A percentile compares a stretch with the other conserved stretches of the same genome.
phyloP scores from a whole-genome alignment of 1,140 invertebrate species.

The Philopotamus ludificatus region DNA sequence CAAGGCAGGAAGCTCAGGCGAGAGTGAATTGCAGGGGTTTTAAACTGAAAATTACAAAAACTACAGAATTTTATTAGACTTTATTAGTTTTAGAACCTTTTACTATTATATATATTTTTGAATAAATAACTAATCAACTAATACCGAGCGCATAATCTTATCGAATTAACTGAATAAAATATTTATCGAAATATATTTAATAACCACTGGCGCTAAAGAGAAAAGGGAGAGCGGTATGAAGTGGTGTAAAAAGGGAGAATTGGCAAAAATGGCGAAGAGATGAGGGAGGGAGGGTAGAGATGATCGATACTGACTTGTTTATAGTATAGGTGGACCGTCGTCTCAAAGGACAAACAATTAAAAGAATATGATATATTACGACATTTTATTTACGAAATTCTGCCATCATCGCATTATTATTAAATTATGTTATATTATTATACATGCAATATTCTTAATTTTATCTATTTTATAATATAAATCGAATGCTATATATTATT shows the following conservation, averaged over 20 bases:
- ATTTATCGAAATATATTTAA: not conserved
- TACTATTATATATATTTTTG: no score
- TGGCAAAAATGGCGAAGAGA: slow-evolving; percentile 27
- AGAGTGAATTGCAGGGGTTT: slow-evolving; percentile 12
- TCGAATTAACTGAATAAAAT: no score
- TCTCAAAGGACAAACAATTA: slow-evolving; percentile 29
- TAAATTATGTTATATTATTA: not conserved
- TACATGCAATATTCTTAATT: not conserved
- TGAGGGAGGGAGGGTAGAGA: slow-evolving; percentile 32
- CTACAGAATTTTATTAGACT: no score
- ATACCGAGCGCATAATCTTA: no score
- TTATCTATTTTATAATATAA: not conserved
- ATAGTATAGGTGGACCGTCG: slow-evolving; percentile 33
- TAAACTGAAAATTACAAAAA: no score
- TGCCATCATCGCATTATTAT: not conserved
- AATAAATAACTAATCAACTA: no score
- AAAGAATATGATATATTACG: slow-evolving; percentile 11
- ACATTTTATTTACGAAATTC: not conserved
- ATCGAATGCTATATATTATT: no score
- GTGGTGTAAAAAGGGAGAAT: slow-evolving; percentile 22
- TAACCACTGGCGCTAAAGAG: not conserved
- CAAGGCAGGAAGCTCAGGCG: slow-evolving; percentile 8
- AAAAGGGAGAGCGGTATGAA: slow-evolving; percentile 7
- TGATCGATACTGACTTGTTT: slow-evolving; percentile 43
- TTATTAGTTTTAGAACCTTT: no score